Conservation (phyloP, 2,888 invertebrate species). For the Andrena flavipes region DNA sequence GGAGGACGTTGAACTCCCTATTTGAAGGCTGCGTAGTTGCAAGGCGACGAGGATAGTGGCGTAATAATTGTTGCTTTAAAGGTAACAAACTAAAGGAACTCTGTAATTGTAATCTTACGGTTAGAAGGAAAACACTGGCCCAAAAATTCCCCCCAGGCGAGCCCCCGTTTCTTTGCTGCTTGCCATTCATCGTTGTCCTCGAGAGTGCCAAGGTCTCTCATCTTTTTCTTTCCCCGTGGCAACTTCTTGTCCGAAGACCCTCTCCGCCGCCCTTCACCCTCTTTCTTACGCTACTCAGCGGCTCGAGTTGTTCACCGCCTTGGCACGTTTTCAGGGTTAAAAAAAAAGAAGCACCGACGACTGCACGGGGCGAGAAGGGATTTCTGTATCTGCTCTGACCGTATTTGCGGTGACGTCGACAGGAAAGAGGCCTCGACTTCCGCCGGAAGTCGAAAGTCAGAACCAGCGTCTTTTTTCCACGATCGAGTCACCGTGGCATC, state of each 20-base stretch:
- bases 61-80: not conserved
- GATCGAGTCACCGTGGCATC: conserved; percentile 51
- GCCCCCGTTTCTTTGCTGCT: conserved; percentile 45
- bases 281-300: conserved; percentile 36
- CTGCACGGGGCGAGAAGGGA: conserved; percentile 12
- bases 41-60: not conserved
- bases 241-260: conserved; percentile 31
- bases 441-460: conserved; percentile 66
- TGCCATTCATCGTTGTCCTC: conserved; percentile 58
- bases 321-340: conserved; percentile 73
- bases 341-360: conserved; percentile 49
- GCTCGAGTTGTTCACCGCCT: conserved; percentile 52
- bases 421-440: conserved; percentile 16
- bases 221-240: conserved; percentile 51
- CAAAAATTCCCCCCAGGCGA: conserved; percentile 47
- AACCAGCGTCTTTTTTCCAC: conserved; percentile 33
- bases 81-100: not conserved
- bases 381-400: conserved; percentile 12
- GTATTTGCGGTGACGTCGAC: conserved; percentile 5
- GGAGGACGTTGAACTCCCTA: not conserved
- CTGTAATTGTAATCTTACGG: not conserved
- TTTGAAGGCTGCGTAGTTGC: not conserved
- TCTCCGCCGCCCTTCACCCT: conserved; percentile 8
- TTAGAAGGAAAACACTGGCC: conserved; percentile 28
- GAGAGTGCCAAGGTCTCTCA: conserved; percentile 68